These are phyloP conservation scores for Lysandra coridon DNA, from an alignment of 2,888 invertebrate species.

Conservation along the genomic window DNA sequence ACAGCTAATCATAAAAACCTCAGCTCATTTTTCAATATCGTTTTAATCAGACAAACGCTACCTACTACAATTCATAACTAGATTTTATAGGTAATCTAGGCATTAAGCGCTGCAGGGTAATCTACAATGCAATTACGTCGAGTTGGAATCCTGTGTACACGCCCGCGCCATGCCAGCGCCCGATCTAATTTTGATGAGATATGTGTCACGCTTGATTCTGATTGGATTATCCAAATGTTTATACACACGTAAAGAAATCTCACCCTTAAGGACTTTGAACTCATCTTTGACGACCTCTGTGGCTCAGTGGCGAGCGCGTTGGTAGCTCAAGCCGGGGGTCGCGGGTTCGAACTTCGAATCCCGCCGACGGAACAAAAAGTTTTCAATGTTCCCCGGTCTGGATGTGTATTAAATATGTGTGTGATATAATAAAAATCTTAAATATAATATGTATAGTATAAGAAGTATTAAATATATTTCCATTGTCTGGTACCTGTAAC, in stretches of 20 bases:
- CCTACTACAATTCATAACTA: neutral
- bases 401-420: too few relatives aligned
- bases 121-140: conserved; percentile 12
- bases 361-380: too few relatives aligned
- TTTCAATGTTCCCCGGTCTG: too few relatives aligned
- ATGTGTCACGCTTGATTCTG: conserved; percentile 14
- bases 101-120: neutral
- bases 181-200: conserved; percentile 20
- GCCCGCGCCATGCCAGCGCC: neutral
- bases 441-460: too few relatives aligned
- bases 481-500: too few relatives aligned
- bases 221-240: conserved; percentile 11
- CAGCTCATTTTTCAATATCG: neutral
- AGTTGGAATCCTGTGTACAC: neutral
- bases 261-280: neutral
- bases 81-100: conserved; percentile 2
- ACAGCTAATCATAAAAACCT: too few relatives aligned
- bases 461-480: too few relatives aligned
- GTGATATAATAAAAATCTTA: too few relatives aligned
- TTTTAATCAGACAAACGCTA: neutral
- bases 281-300: too few relatives aligned
- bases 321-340: too few relatives aligned
- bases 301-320: too few relatives aligned
- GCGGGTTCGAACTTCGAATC: too few relatives aligned
- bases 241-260: neutral